These are phyloP conservation scores for Philereme vetulata DNA, from an alignment of 2,888 invertebrate genomes.

Conservation along the genomic window DNA sequence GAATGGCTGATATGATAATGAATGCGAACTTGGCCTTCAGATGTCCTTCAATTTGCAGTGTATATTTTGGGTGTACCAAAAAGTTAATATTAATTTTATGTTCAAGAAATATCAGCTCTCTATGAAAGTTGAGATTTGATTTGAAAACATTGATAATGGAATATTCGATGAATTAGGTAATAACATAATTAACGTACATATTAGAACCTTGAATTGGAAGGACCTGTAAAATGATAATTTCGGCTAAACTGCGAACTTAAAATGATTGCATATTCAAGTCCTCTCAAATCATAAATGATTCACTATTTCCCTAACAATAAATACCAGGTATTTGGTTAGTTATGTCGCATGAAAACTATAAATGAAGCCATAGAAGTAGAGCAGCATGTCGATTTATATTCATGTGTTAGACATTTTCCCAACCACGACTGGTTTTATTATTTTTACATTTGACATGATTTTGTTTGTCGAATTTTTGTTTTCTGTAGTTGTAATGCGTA, in stretches of 20 bases:
- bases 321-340: slow-evolving; percentile 52
- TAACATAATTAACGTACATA: not conserved
- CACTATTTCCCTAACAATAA: slow-evolving; percentile 3
- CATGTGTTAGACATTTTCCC: slow-evolving; percentile 83
- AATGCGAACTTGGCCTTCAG: too few species aligned
- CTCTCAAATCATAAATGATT: slow-evolving; percentile 45
- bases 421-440: slow-evolving; percentile 67
- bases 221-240: slow-evolving; percentile 11
- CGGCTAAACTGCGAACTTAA: not conserved
- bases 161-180: slow-evolving; percentile 8
- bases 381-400: slow-evolving; percentile 63
- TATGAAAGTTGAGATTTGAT: too few species aligned
- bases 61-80: too few species aligned
- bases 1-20: too few species aligned
- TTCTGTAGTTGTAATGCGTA: slow-evolving; percentile 84
- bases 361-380: slow-evolving; percentile 77
- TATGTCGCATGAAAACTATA: slow-evolving; percentile 50
- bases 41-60: too few species aligned
- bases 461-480: slow-evolving; percentile 58
- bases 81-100: too few species aligned
- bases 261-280: slow-evolving; percentile 31
- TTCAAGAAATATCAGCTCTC: too few species aligned
- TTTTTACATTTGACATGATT: slow-evolving; percentile 33
- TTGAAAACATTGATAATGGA: not conserved
- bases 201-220: slow-evolving; percentile 31